These are phyloP conservation scores for Lipotes vexillifer DNA, from an alignment of 2,113 vertebrate species.

Conservation along the genomic window DNA sequence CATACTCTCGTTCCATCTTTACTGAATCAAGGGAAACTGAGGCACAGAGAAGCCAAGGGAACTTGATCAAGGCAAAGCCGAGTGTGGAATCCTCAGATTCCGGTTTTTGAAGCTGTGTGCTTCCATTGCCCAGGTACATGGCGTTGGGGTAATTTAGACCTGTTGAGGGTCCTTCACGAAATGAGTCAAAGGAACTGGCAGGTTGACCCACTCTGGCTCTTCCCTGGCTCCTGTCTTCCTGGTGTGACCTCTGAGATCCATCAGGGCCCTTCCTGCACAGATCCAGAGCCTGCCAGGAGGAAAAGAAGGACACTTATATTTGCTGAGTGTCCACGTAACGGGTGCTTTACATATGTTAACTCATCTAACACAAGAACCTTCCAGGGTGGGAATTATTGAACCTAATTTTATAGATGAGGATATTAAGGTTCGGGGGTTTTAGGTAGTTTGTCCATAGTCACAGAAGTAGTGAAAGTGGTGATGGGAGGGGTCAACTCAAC, in stretches of 20 bases:
- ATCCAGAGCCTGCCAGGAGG: neutral
- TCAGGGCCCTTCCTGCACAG: neutral
- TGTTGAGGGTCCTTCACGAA: fast-evolving
- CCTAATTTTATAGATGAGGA: neutral
- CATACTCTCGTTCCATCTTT: neutral
- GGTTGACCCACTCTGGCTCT: fast-evolving
- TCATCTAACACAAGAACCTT: neutral
- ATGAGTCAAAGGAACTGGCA: neutral
- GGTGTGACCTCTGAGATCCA: fast-evolving
- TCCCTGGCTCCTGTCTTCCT: neutral
- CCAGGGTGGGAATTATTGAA: neutral
- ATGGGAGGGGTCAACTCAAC: neutral
- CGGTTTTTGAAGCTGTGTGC: neutral
- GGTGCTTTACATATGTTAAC: neutral
- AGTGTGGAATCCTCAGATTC: neutral
- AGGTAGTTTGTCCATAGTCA: neutral
- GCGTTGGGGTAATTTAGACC: neutral
- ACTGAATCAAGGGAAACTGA: neutral
- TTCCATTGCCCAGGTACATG: neutral
- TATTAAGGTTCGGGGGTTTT: neutral
- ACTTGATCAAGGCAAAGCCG: neutral
- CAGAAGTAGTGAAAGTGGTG: neutral
- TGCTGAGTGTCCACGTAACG: neutral
- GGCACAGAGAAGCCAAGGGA: neutral
- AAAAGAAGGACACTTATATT: neutral